A percentile compares a stretch with the other conserved stretches of the same genome.
phyloP scores from a whole-genome alignment of 2,888 invertebrate genomes.

The Acrocyrtus sp. region DNA sequence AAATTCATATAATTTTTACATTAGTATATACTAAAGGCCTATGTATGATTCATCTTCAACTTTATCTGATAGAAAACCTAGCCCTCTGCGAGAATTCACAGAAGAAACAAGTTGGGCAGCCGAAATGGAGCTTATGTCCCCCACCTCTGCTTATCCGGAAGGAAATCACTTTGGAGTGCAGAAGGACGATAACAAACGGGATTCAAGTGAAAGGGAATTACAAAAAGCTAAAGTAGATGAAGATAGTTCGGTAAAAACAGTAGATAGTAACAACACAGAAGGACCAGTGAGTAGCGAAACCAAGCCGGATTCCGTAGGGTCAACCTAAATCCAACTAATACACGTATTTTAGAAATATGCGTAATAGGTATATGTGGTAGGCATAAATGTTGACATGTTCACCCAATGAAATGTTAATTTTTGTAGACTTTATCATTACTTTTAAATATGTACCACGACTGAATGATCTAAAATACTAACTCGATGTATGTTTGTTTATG shows the following conservation, averaged over 20 bases:
- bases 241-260: too few species aligned
- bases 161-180: slow-evolving; percentile 11
- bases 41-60: background rate
- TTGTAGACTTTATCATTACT: background rate
- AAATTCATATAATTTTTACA: background rate
- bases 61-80: slow-evolving; percentile 39
- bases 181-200: background rate
- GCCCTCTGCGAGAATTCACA: slow-evolving; percentile 45
- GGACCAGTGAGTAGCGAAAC: too few species aligned
- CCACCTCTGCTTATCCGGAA: slow-evolving; percentile 9
- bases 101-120: slow-evolving; percentile 57
- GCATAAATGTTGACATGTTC: background rate
- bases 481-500: too few species aligned
- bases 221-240: too few species aligned
- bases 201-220: too few species aligned
- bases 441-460: slow-evolving; percentile 1
- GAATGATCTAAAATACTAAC: slow-evolving; percentile 14
- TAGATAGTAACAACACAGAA: too few species aligned
- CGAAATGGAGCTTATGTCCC: slow-evolving; percentile 49
- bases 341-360: too few species aligned
- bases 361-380: too few species aligned
- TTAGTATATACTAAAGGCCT: slow-evolving; percentile 2
- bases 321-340: too few species aligned
- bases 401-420: too few species aligned
- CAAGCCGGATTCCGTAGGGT: too few species aligned